phyloP scores from a whole-genome alignment of 1,140 invertebrate genomes.

The Helicoverpa armigera region DNA sequence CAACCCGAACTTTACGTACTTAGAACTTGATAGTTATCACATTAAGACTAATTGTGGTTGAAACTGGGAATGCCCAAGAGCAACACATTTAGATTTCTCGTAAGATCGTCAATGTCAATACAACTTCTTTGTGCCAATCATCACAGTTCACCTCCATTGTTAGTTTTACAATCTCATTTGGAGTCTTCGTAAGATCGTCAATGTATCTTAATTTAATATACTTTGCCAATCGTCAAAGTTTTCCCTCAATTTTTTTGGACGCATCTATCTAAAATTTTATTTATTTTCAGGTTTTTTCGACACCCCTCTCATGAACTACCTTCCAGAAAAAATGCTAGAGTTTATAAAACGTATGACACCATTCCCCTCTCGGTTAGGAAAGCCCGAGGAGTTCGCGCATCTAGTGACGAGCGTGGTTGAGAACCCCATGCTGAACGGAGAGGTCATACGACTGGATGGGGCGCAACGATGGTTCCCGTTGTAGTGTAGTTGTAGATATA shows the following conservation, averaged over 20 bases:
- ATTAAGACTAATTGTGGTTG: too few species aligned
- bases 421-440: constrained; percentile 98
- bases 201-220: too few species aligned
- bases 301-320: constrained; percentile 92
- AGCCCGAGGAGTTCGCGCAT: constrained; percentile 96
- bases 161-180: too few species aligned
- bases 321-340: constrained; percentile 95
- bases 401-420: constrained; percentile 95
- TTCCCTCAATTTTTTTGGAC: neutral
- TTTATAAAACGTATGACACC: constrained; percentile 94
- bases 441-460: constrained; percentile 97
- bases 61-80: too few species aligned
- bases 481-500: constrained; percentile 60
- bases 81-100: too few species aligned
- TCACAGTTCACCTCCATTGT: too few species aligned
- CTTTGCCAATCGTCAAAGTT: too few species aligned
- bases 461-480: constrained; percentile 91
- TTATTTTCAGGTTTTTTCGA: constrained; percentile 93
- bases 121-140: too few species aligned
- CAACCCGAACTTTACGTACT: too few species aligned
- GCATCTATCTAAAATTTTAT: neutral
- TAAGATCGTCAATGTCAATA: too few species aligned
- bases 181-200: too few species aligned
- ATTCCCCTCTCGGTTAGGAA: constrained; percentile 95
- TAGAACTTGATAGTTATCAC: too few species aligned